A percentile compares a stretch with the other conserved stretches of the same genome.
These are phyloP conservation scores for Drosophila orena DNA, from an alignment of 1,140 invertebrate genomes.

Conservation along the genomic window DNA sequence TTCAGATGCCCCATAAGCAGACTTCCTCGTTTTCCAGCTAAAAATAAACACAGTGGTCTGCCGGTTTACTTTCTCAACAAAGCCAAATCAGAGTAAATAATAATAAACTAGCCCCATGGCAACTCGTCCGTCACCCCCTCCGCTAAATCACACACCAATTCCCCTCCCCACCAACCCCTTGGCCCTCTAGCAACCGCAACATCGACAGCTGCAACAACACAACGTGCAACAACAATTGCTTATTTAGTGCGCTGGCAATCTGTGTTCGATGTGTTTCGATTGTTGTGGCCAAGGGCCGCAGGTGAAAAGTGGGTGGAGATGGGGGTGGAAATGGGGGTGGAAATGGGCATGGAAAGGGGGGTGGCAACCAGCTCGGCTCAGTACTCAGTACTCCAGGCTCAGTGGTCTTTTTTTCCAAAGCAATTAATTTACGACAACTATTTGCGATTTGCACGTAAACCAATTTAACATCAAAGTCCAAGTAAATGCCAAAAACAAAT, in stretches of 20 bases:
- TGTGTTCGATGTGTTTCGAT: conserved; percentile 39
- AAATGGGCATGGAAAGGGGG: neutral
- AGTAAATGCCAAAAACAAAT: conserved; percentile 14
- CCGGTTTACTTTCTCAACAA: conserved; percentile 66
- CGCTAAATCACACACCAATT: conserved; percentile 5
- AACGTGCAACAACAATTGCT: conserved; percentile 41
- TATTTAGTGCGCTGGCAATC: conserved; percentile 41
- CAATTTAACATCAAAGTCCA: conserved; percentile 39
- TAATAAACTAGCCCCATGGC: conserved; percentile 58
- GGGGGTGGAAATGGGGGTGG: neutral
- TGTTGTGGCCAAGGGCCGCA: conserved; percentile 35
- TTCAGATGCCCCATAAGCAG: neutral
- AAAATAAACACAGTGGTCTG: conserved; percentile 58
- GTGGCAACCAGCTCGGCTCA: neutral
- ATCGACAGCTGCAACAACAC: conserved; percentile 35
- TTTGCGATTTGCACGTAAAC: conserved; percentile 43
- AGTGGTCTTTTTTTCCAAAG: conserved; percentile 18
- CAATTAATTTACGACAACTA: conserved; percentile 49
- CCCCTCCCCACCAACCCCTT: neutral
- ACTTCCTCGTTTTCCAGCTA: conserved; percentile 7
- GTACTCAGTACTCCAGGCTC: neutral
- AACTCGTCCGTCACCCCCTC: conserved; percentile 7
- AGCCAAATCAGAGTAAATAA: conserved; percentile 74
- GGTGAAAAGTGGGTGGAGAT: conserved; percentile 16
- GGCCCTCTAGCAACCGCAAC: conserved; percentile 20